Evolutionary conservation across 2,113 vertebrate genomes (phyloP), one percentile per base, ranked within the genome.

Genomic region (Xyliphius kryptos): DNA sequence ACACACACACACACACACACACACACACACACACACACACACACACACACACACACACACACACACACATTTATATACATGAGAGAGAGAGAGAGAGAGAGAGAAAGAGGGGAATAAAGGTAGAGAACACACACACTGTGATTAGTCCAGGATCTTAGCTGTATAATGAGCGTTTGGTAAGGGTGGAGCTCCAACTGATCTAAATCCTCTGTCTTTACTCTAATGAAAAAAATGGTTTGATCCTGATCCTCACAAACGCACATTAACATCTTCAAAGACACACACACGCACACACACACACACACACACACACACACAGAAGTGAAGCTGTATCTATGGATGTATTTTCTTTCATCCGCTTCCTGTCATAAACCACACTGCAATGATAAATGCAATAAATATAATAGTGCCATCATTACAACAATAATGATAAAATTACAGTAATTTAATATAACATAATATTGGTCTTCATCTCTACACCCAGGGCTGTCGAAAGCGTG

Each of bases 251-350:
- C 51, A 61, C 62, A 65, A 65, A 46, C 62, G 47, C 32, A 56
- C 54, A 65, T 65, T 65, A 65, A 16, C 52, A 56, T 52, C 62
- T 48, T 64, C 56, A 59, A 59, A 59, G 41, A 32, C 10, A 12
- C 21, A 44, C 20, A n/a, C 10, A 17, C 1, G 17, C 22, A 44
- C 8, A 44, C 22, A 63, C 2, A 50, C 26, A 51, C 9, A 51
- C 46, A 51, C 5, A 40, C 20, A 21, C 10, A 41, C 13, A 20
- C 5, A n/a, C 40, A 61, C 22, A 17, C 17, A 51, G 2, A 43
- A 4, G 40, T 41, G 40, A 9, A 10, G 13, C 13, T 12, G 9
- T 41, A 41, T 41, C 40, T 8, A 9, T 41, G 10, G 5, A 10
- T 38, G 36, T 38, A 2, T 41, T 12, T 5, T 10, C 40, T 41